Conservation (phyloP, 92 coral and sea anemone genomes). For the Epizoanthus rinbou region DNA sequence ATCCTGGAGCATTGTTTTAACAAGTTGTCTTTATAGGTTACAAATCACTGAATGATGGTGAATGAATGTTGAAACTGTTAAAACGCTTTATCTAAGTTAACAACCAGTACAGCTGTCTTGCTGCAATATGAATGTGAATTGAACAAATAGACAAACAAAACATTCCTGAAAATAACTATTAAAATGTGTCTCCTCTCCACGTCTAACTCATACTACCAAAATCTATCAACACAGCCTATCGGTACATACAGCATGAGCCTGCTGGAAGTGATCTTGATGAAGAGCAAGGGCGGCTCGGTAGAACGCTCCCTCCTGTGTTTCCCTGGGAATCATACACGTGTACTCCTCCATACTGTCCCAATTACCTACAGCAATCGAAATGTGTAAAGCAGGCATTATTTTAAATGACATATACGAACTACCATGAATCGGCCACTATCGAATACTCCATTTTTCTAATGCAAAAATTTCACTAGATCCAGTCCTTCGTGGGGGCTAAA, state of each 20-base stretch:
- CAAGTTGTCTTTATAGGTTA: too few relatives aligned
- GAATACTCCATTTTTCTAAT: too few relatives aligned
- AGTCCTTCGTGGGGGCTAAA: too few relatives aligned
- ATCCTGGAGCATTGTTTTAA: too few relatives aligned
- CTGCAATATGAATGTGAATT: background rate
- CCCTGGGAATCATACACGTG: conserved; percentile 96
- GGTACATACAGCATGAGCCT: conserved; percentile 89
- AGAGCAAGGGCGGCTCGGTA: conserved; percentile 93
- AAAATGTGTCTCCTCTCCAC: background rate
- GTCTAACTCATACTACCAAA: too few relatives aligned
- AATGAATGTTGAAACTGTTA: too few relatives aligned
- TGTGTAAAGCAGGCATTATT: background rate
- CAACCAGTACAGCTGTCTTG: background rate
- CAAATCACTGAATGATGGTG: too few relatives aligned
- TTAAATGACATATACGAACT: background rate
- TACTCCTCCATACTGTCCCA: conserved; percentile 99
- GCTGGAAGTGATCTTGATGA: conserved; percentile 95
- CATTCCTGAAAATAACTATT: too few relatives aligned
- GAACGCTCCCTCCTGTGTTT: conserved; percentile 97
- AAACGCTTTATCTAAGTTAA: too few relatives aligned
- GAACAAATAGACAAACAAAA: too few relatives aligned
- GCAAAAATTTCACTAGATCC: too few relatives aligned
- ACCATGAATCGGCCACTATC: background rate
- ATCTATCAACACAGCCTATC: too few relatives aligned
- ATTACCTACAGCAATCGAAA: conserved; percentile 52